Percentiles rank a stretch among this genome's conserved stretches.
Evolutionary conservation across 2,888 invertebrate species (phyloP).

Genomic region (Amblyjoppa fuscipennis): DNA sequence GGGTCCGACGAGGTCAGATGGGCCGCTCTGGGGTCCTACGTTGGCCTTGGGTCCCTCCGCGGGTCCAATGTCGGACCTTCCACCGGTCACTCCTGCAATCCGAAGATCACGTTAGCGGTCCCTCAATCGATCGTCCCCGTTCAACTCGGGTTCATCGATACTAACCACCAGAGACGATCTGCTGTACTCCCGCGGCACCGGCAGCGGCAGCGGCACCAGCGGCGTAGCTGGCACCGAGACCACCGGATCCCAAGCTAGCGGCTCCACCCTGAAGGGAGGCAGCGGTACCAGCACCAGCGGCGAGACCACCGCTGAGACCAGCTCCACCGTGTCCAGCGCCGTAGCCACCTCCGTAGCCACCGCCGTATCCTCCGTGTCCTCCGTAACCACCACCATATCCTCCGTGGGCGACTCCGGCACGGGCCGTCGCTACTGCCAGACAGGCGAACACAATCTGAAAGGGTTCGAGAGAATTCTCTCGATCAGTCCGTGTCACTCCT

Average conservation of each 20-base stretch:
- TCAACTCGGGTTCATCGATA: constrained; percentile 49
- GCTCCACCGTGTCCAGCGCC: constrained; percentile 78
- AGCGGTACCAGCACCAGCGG: constrained; percentile 83
- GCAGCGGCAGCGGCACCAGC: constrained; percentile 84
- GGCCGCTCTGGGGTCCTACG: constrained; percentile 84
- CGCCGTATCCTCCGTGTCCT: constrained; percentile 76
- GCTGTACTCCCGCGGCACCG: constrained; percentile 84
- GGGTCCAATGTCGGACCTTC: constrained; percentile 84
- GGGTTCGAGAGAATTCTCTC: constrained; percentile 22
- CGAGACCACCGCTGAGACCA: constrained; percentile 83
- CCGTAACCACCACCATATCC: constrained; percentile 78
- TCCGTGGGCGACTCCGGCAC: constrained; percentile 83
- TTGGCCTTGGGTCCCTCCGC: constrained; percentile 85
- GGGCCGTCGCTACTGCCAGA: constrained; percentile 84
- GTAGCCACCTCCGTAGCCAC: constrained; percentile 73
- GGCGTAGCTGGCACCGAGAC: constrained; percentile 84
- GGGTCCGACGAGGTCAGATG: constrained; percentile 84
- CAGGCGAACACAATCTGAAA: constrained; percentile 84
- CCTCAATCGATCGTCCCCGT: not conserved
- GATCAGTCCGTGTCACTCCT: constrained; percentile 11
- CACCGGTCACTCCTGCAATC: constrained; percentile 81
- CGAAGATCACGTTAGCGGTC: constrained; percentile 10
- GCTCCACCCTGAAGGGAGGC: constrained; percentile 84
- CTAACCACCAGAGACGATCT: constrained; percentile 84
- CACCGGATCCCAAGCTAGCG: constrained; percentile 84